Base-by-base conservation (phyloP, 2,797 vertebrate species). In the Borostomias antarcticus region DNA sequence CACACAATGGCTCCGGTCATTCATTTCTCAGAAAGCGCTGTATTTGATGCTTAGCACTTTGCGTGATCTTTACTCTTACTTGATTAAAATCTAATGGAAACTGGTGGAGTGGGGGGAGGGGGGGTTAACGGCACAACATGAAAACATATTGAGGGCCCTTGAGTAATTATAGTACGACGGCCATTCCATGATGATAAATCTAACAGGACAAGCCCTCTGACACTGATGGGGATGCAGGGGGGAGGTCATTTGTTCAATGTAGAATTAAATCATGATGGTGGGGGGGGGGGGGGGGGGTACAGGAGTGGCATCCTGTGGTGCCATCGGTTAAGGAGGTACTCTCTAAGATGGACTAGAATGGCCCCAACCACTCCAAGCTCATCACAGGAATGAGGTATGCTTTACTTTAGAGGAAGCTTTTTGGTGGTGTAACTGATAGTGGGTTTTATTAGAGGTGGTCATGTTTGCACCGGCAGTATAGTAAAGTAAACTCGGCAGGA, bases 1-100 rank as follows among this genome's bases (percentile, higher is more conserved):
- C 19, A 23, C 10, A 8, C 50, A 52, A 11, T 26, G 1, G 21
- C 7, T 21, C 11, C n/a, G 40, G 5, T 52, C 19, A 52, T n/a
- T 70, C 71, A 79, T 77, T 64, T 33, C 8, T 35, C 63, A 78
- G 65, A 65, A 72, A 77, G 67, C 62, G 66, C 9, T 88, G 54
- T 72, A 52, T 64, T 74, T 65, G 23, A 28, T 35, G 50, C 45
- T 33, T 29, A 56, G 21, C 89, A 88, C 13, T 50, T 29, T 57
- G 58, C 88, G 89, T 89, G 89, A 89, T 87, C 68, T 90, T 90
- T 91, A 87, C 89, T 87, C 86, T 91, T 89, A 90, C 86, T 89
- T 92, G 91, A 95, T 93, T 93, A 91, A 90, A 93, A 92, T 92
- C 89, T 91, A 91, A 92, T 89, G 89, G 90, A 93, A 90, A 89